Conservation (phyloP, 2,797 vertebrate genomes). For the Pterois miles region DNA sequence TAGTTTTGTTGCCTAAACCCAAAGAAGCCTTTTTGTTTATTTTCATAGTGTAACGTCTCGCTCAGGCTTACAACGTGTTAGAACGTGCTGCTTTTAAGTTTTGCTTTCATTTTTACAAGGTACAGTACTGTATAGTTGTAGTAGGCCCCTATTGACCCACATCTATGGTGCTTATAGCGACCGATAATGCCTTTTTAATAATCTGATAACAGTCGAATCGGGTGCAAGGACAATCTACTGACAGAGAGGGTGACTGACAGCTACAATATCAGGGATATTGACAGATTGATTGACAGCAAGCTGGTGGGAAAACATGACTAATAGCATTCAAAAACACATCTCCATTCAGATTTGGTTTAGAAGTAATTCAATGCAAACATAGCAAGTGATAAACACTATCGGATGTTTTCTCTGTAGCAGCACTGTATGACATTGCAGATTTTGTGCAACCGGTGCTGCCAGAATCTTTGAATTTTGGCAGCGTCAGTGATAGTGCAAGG, state of each 20-base stretch:
- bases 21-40: too few relatives aligned
- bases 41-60: too few relatives aligned
- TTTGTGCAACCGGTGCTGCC: not conserved
- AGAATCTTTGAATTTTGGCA: not conserved
- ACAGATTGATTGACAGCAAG: constrained; percentile 9
- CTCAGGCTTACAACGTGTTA: too few relatives aligned
- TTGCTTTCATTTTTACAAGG: too few relatives aligned
- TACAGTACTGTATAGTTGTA: too few relatives aligned
- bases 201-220: too few relatives aligned
- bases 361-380: not conserved
- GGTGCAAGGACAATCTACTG: not conserved
- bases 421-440: constrained; percentile 9
- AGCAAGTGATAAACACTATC: not conserved
- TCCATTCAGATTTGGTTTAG: not conserved
- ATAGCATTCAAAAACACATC: not conserved
- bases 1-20: too few relatives aligned
- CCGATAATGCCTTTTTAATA: too few relatives aligned
- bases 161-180: too few relatives aligned
- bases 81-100: too few relatives aligned
- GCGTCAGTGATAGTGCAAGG: not conserved
- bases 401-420: not conserved
- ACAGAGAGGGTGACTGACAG: not conserved
- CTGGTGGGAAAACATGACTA: not conserved
- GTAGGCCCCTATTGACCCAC: too few relatives aligned
- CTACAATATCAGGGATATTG: not conserved